These are phyloP conservation scores for Tenualosa thibaudeaui DNA, from an alignment of 2,797 vertebrate genomes.

Conservation along the genomic window DNA sequence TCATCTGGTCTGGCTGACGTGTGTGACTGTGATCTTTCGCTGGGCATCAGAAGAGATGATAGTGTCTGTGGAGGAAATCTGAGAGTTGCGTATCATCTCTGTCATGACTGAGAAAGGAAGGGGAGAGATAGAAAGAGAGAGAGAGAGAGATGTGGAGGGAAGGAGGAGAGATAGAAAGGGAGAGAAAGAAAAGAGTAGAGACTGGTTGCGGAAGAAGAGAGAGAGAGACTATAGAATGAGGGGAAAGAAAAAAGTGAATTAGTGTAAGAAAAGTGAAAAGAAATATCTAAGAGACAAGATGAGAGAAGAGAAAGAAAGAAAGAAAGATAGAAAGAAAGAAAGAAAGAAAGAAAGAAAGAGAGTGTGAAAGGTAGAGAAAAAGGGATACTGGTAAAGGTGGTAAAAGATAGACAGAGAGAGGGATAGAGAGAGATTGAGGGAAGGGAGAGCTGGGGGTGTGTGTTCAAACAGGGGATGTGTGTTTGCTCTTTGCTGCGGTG, in stretches of 20 bases:
- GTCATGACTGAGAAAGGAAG: background rate
- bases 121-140: conserved; percentile 31
- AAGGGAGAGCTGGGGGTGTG: no score
- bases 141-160: background rate
- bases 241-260: conserved; percentile 27
- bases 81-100: background rate
- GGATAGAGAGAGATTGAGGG: conserved; percentile 11
- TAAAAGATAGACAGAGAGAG: no score
- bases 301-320: conserved; percentile 29
- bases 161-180: background rate
- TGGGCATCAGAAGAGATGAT: background rate
- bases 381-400: background rate
- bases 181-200: background rate
- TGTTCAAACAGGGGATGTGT: background rate
- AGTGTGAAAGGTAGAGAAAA: background rate
- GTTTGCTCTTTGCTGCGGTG: no score
- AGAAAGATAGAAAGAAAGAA: background rate
- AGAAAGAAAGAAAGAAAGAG: conserved; percentile 5
- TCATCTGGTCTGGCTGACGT: background rate
- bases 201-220: background rate
- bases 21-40: background rate
- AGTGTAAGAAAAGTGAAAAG: conserved; percentile 22
- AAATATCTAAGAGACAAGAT: conserved; percentile 19
- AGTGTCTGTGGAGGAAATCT: background rate
- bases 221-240: conserved; percentile 6